These are phyloP conservation scores for Zaprionus camerounensis DNA, from an alignment of 1,140 invertebrate genomes.

Conservation along the genomic window DNA sequence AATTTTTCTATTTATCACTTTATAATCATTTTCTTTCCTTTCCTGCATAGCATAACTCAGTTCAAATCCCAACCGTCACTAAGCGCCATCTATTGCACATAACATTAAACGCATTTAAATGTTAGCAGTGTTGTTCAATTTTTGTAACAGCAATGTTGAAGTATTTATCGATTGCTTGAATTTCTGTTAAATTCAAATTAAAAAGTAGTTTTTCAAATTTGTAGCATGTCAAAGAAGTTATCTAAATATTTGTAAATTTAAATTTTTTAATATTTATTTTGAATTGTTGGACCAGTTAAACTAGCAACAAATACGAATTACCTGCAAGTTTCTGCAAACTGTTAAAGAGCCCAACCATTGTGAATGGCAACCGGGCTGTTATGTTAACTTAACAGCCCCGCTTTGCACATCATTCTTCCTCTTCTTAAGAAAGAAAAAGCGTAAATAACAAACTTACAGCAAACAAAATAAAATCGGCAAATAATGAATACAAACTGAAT, in stretches of 20 bases:
- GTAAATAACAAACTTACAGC: slow-evolving; percentile 28
- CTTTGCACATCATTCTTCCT: slow-evolving; percentile 28
- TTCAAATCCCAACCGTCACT: background rate
- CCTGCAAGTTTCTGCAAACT: background rate
- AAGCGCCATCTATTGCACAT: slow-evolving; percentile 14
- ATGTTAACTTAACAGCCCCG: slow-evolving; percentile 27
- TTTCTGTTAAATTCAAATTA: slow-evolving; percentile 4
- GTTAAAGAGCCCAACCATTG: background rate
- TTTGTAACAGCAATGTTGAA: background rate
- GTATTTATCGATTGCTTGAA: background rate
- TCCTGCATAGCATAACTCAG: background rate
- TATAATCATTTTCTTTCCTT: background rate
- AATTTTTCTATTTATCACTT: background rate
- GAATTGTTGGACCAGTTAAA: background rate
- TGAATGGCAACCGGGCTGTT: background rate
- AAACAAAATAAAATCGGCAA: slow-evolving; percentile 1
- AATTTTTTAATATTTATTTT: background rate
- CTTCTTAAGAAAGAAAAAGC: slow-evolving; percentile 24
- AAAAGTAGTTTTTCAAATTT: background rate
- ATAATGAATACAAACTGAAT: slow-evolving; percentile 39
- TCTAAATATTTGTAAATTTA: background rate
- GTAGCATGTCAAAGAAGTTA: background rate
- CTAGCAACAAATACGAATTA: too few species aligned
- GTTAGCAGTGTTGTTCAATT: background rate
- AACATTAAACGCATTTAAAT: too few species aligned